A percentile compares a stretch with the other conserved stretches of the same genome.
These are phyloP conservation scores for Pituophis catenifer DNA, from an alignment of 2,113 vertebrate genomes.

Conservation along the genomic window DNA sequence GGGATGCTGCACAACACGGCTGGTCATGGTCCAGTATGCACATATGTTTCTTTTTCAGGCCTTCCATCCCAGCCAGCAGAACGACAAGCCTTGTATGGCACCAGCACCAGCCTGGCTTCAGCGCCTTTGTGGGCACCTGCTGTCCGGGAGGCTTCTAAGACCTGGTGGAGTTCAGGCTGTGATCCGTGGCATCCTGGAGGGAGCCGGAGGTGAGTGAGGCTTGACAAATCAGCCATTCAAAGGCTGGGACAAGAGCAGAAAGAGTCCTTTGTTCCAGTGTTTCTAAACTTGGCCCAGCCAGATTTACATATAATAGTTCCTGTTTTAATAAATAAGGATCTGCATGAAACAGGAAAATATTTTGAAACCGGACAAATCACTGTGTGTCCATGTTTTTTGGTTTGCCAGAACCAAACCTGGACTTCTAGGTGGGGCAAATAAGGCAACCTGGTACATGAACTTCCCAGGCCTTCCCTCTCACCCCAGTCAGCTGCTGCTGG, in stretches of 20 bases:
- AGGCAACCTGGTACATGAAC: neutral
- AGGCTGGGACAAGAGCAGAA: neutral
- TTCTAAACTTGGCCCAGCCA: neutral
- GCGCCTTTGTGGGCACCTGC: conserved; percentile 85
- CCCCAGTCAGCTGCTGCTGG: neutral
- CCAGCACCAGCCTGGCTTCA: conserved; percentile 82
- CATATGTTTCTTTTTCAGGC: conserved; percentile 31
- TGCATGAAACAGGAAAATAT: neutral
- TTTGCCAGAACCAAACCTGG: neutral
- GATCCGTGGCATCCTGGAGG: conserved; percentile 85
- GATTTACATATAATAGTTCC: neutral
- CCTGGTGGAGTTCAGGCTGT: conserved; percentile 86
- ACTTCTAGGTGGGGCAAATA: neutral
- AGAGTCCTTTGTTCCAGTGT: neutral
- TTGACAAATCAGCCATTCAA: neutral
- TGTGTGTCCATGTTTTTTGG: neutral
- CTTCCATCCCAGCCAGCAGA: neutral
- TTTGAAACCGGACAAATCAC: neutral
- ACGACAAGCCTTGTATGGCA: conserved; percentile 26
- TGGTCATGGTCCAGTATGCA: neutral
- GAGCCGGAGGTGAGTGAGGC: conserved; percentile 75
- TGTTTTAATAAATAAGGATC: neutral
- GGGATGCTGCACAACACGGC: neutral
- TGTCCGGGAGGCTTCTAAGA: conserved; percentile 85
- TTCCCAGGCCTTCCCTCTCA: neutral